Percentiles rank a stretch among this genome's conserved stretches.
Evolutionary conservation across 2,113 vertebrate species (phyloP).

Genomic region (Petaurus breviceps): DNA sequence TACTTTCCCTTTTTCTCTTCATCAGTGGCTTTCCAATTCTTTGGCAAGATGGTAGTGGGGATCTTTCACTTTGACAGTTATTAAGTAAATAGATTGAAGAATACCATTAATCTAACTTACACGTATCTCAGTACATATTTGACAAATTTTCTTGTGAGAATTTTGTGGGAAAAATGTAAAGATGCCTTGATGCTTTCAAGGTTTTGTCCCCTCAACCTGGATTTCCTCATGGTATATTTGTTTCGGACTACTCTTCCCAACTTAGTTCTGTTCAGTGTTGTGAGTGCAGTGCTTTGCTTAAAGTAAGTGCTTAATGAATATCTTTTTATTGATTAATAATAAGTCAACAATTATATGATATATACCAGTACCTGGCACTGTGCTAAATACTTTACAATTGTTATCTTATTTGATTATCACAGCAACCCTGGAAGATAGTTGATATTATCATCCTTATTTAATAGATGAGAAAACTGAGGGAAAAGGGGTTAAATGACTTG

Average conservation of each 20-base stretch:
- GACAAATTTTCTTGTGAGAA: background rate
- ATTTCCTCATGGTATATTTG: background rate
- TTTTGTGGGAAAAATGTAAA: background rate
- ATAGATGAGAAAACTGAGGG: background rate
- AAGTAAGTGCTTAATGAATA: background rate
- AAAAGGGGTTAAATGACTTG: background rate
- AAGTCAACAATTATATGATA: background rate
- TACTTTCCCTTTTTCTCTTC: background rate
- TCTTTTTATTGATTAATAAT: background rate
- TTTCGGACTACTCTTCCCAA: background rate
- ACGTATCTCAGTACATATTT: background rate
- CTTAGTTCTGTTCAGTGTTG: background rate
- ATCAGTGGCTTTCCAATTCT: background rate
- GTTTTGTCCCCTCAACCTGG: background rate
- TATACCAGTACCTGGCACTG: background rate
- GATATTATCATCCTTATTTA: background rate
- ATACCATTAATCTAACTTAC: background rate
- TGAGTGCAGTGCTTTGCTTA: background rate
- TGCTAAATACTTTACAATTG: background rate
- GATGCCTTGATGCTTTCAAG: background rate
- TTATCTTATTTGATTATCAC: background rate
- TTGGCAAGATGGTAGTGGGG: background rate
- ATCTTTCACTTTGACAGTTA: background rate
- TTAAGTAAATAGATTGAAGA: background rate
- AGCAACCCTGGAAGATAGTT: background rate